phyloP scores from a whole-genome alignment of 2,113 vertebrate species.

The Corydoras maculifer region DNA sequence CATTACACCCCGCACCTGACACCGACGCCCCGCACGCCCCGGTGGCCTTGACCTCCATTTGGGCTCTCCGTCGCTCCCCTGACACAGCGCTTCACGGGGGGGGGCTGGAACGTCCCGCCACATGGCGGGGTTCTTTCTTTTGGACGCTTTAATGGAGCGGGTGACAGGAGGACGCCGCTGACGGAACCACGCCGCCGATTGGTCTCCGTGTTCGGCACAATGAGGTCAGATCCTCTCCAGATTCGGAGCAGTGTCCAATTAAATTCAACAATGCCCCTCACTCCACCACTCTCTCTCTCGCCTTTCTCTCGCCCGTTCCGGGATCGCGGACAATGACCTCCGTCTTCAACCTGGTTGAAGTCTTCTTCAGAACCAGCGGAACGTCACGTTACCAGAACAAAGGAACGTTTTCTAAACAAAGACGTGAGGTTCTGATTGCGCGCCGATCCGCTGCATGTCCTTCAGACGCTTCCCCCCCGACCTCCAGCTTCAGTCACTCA shows the following conservation, averaged over 20 bases:
- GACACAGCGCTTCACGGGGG: conserved; percentile 27
- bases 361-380: background rate
- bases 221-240: conserved; percentile 14
- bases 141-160: too few species aligned
- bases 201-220: background rate
- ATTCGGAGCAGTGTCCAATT: conserved; percentile 15
- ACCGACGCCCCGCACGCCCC: conserved; percentile 39
- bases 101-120: too few species aligned
- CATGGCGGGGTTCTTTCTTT: too few species aligned
- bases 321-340: background rate
- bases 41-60: conserved; percentile 61
- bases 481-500: too few species aligned
- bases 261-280: conserved; percentile 7
- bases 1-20: conserved; percentile 41
- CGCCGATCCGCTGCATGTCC: too few species aligned
- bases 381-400: too few species aligned
- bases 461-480: too few species aligned
- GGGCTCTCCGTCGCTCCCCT: background rate
- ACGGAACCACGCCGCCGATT: background rate
- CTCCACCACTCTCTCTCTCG: background rate
- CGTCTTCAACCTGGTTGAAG: background rate
- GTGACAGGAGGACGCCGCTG: too few species aligned
- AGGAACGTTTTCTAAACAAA: too few species aligned
- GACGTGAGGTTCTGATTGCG: too few species aligned
- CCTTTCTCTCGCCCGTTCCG: background rate